These are phyloP conservation scores for Pherbina coryleti DNA, from an alignment of 2,888 invertebrate species.

Conservation along the genomic window DNA sequence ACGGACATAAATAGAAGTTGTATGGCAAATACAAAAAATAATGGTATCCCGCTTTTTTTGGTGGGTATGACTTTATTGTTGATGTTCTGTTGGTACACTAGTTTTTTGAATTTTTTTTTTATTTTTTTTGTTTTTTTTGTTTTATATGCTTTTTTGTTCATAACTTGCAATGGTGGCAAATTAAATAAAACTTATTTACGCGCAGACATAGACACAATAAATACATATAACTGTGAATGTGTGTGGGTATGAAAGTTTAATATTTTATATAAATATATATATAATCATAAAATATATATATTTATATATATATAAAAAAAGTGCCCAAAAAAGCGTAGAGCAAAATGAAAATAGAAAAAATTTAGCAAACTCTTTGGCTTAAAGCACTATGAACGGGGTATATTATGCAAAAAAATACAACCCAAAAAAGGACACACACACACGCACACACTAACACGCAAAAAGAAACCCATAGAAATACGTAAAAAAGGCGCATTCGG, in stretches of 20 bases:
- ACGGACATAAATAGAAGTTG: not conserved
- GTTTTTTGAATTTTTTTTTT: too few relatives aligned
- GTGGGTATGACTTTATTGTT: not conserved
- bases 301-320: not conserved
- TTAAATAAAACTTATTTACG: constrained; percentile 37
- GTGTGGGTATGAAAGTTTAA: not conserved
- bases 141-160: constrained; percentile 6
- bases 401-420: constrained; percentile 13
- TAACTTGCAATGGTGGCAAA: constrained; percentile 26
- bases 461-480: not conserved
- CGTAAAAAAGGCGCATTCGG: not conserved
- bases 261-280: constrained; percentile 2
- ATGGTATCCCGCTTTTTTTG: too few relatives aligned
- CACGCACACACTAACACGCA: not conserved
- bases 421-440: not conserved
- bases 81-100: too few relatives aligned
- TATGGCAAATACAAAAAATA: not conserved
- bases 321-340: not conserved
- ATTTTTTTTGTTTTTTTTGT: not conserved
- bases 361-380: not conserved
- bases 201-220: constrained; percentile 24
- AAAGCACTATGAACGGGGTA: not conserved
- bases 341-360: not conserved
- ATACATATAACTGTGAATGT: not conserved
- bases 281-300: not conserved